These are phyloP conservation scores for Chiloscyllium plagiosum DNA, from an alignment of 2,113 vertebrate species.

Conservation along the genomic window DNA sequence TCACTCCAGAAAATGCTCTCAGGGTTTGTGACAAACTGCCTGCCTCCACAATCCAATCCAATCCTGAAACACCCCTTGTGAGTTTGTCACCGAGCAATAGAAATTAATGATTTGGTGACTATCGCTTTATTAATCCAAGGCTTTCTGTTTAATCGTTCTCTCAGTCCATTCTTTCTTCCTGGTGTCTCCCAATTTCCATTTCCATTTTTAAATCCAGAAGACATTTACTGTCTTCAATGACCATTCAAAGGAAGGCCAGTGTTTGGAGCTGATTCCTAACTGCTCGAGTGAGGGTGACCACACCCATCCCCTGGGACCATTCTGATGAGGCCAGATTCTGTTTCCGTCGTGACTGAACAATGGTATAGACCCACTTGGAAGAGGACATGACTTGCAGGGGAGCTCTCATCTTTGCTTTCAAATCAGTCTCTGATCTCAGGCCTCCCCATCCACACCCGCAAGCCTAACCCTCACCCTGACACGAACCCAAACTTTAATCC, in stretches of 20 bases:
- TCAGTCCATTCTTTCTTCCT: neutral
- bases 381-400: too few species aligned
- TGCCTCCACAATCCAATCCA: neutral
- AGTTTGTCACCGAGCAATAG: neutral
- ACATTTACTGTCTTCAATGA: neutral
- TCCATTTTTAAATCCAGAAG: neutral
- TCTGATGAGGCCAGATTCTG: too few species aligned
- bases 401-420: too few species aligned
- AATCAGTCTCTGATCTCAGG: too few species aligned
- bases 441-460: too few species aligned
- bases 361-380: too few species aligned
- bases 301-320: too few species aligned
- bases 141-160: neutral
- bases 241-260: too few species aligned
- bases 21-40: neutral
- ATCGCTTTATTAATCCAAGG: neutral
- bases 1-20: neutral
- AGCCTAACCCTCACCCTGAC: too few species aligned
- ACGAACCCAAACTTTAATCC: too few species aligned
- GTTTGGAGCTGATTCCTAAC: neutral
- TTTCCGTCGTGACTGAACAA: too few species aligned
- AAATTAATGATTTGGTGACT: neutral
- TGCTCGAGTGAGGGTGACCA: neutral
- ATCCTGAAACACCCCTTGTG: neutral
- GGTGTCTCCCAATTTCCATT: neutral